Evolutionary conservation across 2,797 vertebrate genomes (phyloP).

Genomic region (Fundulus diaphanus): DNA sequence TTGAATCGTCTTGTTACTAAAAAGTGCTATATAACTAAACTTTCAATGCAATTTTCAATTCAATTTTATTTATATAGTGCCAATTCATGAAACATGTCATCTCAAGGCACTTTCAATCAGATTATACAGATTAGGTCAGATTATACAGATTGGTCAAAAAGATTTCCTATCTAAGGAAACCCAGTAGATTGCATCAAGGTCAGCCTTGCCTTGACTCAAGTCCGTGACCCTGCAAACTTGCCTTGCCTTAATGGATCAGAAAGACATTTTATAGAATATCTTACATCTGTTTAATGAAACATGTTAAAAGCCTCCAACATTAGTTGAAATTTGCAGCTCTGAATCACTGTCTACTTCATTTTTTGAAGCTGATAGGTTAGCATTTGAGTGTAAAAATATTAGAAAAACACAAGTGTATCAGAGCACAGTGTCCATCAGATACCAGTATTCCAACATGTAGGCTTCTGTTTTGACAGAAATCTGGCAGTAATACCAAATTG

Average conservation of each 20-base stretch:
- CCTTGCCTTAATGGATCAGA: neutral
- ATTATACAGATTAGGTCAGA: too few relatives aligned
- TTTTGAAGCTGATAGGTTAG: neutral
- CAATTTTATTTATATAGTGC: too few relatives aligned
- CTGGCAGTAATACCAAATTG: conserved; percentile 22
- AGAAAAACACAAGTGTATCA: conserved; percentile 8
- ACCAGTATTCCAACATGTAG: neutral
- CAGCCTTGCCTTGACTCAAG: too few relatives aligned
- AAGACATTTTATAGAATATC: neutral
- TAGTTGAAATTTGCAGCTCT: neutral
- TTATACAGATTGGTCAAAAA: too few relatives aligned
- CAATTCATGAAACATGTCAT: too few relatives aligned
- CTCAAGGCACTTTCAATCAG: too few relatives aligned
- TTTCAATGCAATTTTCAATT: too few relatives aligned
- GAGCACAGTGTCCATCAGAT: neutral
- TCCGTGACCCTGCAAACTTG: too few relatives aligned
- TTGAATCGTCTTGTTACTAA: too few relatives aligned
- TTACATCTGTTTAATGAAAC: neutral
- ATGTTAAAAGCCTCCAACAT: neutral
- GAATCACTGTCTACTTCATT: conserved; percentile 21
- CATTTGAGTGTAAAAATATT: conserved; percentile 5
- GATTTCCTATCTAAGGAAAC: too few relatives aligned
- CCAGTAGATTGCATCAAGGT: too few relatives aligned
- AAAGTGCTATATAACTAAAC: too few relatives aligned
- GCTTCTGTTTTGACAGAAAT: conserved; percentile 18